Conservation (phyloP, 2,797 vertebrate genomes). For the Ibycter americanus region DNA sequence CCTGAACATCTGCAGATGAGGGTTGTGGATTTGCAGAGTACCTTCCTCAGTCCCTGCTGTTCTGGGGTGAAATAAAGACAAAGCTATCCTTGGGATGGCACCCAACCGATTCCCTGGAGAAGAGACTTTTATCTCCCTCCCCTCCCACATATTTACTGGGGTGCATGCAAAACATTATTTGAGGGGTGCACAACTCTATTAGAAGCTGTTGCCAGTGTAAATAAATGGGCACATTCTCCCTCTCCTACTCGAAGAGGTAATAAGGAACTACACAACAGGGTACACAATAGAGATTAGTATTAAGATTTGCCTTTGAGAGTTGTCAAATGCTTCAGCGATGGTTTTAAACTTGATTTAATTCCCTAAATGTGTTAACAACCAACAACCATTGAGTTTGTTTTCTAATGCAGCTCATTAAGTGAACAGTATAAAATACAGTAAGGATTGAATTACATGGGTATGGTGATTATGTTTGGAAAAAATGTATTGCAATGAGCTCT, state of each 20-base stretch:
- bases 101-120: not conserved
- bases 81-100: not conserved
- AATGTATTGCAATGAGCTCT: not conserved
- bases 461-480: not conserved
- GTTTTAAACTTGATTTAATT: conserved; percentile 23
- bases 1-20: rapidly evolving
- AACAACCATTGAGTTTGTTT: not conserved
- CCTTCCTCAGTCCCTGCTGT: not conserved
- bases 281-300: not conserved
- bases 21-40: not conserved
- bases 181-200: not conserved
- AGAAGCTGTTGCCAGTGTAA: not conserved
- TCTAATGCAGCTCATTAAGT: not conserved
- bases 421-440: not conserved
- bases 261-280: not conserved
- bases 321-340: not conserved
- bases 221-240: rapidly evolving
- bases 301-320: not conserved
- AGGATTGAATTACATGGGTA: not conserved
- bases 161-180: not conserved
- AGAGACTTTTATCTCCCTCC: not conserved
- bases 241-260: not conserved
- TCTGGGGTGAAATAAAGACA: not conserved
- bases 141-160: not conserved
- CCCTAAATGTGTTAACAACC: not conserved